Conservation (phyloP, 2,797 vertebrate species). For the Tinamus major region DNA sequence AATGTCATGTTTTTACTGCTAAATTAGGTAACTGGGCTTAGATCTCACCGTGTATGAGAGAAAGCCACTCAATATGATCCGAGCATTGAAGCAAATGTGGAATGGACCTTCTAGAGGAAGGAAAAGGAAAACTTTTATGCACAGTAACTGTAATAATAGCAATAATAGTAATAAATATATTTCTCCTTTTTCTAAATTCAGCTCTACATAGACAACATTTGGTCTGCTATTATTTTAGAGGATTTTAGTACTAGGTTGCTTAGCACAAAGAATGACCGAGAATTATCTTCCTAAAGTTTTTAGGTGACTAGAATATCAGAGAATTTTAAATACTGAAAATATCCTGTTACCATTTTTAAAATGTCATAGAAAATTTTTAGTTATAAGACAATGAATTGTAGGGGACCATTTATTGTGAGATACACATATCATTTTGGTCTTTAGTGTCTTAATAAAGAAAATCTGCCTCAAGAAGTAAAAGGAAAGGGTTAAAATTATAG, state of each 20-base stretch:
- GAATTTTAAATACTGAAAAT: not conserved
- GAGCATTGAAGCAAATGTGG: not conserved
- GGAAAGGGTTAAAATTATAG: conserved; percentile 5
- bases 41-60: not conserved
- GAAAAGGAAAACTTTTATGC: not conserved
- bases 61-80: not conserved
- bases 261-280: not conserved
- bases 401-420: not conserved
- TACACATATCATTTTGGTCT: not conserved
- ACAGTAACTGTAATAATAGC: not conserved
- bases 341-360: not conserved
- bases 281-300: not conserved
- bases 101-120: not conserved
- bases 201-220: not conserved
- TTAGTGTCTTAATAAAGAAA: not conserved
- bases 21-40: not conserved
- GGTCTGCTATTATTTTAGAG: not conserved
- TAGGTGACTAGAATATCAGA: not conserved
- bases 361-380: not conserved
- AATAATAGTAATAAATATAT: no score
- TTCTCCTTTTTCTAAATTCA: not conserved
- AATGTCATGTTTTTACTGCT: not conserved
- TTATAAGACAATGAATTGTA: not conserved
- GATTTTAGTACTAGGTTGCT: not conserved
- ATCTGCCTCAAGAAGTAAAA: not conserved